phyloP scores from a whole-genome alignment of 2,888 invertebrate species.

The Melieria omissa region DNA sequence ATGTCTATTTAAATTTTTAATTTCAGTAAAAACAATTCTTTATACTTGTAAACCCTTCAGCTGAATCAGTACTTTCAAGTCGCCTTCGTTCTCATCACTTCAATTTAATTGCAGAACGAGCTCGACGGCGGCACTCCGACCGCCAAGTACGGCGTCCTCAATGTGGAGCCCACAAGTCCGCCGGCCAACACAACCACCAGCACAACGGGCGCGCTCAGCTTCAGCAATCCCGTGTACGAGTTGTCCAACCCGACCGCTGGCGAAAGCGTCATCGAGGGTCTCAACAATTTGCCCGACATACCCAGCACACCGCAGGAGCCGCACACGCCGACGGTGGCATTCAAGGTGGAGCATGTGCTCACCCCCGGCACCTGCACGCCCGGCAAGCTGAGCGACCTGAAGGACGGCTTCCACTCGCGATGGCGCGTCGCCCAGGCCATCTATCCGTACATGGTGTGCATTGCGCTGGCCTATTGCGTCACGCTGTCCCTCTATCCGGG shows the following conservation, averaged over 20 bases:
- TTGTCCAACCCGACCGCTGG: constrained; percentile 74
- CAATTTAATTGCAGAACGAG: constrained; percentile 69
- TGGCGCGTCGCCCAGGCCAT: constrained; percentile 86
- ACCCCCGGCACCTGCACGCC: constrained; percentile 63
- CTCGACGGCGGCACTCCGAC: constrained; percentile 69
- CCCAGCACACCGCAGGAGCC: constrained; percentile 61
- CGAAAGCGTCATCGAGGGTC: constrained; percentile 66
- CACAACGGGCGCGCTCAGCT: constrained; percentile 78
- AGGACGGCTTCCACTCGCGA: constrained; percentile 69
- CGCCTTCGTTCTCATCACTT: background rate
- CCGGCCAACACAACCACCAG: constrained; percentile 65
- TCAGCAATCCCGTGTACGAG: constrained; percentile 85
- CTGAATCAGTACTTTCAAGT: no score
- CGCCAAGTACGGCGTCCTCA: constrained; percentile 79
- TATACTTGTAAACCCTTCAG: no score
- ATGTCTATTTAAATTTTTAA: no score
- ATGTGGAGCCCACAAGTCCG: constrained; percentile 79
- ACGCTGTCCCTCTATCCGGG: constrained; percentile 92
- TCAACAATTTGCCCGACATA: constrained; percentile 62
- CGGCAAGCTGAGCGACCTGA: constrained; percentile 62
- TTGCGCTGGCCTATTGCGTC: constrained; percentile 88
- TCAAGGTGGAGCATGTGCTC: constrained; percentile 66
- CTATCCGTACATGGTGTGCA: constrained; percentile 91
- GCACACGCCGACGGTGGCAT: constrained; percentile 62
- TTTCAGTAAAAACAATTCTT: no score